Percentiles rank a stretch among this genome's conserved stretches.
Conservation (phyloP, 23 tunicate genomes). For the Corella eumyota region DNA sequence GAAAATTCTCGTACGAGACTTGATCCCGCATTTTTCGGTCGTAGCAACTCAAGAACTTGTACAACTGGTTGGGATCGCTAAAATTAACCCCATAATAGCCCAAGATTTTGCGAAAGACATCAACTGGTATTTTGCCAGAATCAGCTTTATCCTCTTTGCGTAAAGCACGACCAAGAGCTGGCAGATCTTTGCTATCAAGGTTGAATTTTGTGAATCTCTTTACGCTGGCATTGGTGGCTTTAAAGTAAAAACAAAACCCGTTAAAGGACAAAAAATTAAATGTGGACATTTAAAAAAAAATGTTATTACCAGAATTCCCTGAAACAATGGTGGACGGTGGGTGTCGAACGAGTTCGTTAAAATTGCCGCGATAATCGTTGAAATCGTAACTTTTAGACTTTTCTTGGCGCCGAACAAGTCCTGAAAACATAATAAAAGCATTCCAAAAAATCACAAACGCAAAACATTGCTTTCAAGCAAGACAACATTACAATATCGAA, state of each 20-base stretch:
- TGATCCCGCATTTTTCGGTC: constrained; percentile 61
- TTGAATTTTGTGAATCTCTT: constrained; percentile 5
- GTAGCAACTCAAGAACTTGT: constrained; percentile 62
- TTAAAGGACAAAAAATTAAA: not conserved
- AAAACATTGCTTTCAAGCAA: too few species aligned
- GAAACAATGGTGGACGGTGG: too few species aligned
- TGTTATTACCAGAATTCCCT: too few species aligned
- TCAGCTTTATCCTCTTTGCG: constrained; percentile 39
- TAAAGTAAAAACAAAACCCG: not conserved
- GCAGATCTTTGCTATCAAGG: constrained; percentile 42
- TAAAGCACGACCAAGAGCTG: constrained; percentile 50
- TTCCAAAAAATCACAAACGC: too few species aligned
- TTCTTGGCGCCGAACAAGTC: too few species aligned
- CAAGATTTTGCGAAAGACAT: constrained; percentile 40
- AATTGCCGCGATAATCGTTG: constrained; percentile 34
- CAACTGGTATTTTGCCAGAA: constrained; percentile 67
- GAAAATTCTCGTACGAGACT: constrained; percentile 72
- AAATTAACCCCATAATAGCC: constrained; percentile 54
- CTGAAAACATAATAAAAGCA: too few species aligned
- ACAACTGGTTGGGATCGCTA: constrained; percentile 66
- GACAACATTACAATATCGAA: too few species aligned
- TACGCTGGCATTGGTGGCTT: constrained; percentile 19
- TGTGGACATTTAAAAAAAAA: not conserved
- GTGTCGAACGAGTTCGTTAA: constrained; percentile 36
- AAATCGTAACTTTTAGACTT: too few species aligned